Base-by-base conservation (phyloP, 2,888 invertebrate genomes). In the Diploptera punctata region DNA sequence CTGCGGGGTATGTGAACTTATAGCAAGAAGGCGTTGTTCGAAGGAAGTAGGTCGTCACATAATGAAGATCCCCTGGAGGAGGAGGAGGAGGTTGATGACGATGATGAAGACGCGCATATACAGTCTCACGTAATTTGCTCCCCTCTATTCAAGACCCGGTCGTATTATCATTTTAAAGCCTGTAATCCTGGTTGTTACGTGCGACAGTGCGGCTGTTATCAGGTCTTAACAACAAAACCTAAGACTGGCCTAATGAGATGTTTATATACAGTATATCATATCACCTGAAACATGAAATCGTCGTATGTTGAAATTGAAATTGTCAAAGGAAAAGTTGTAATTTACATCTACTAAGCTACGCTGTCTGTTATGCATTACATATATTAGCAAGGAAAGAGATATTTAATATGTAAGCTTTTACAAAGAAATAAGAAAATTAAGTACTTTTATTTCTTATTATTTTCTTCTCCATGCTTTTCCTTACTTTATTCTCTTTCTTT, bases 121-220 rank as follows among this genome's bases (percentile, higher is more conserved):
- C 33, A 57, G 29, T 57, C 29, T 21, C 57, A 57, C 29, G 57
- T 57, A 57, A 57, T 57, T 57, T 57, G 57, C 29, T 57, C n/a
- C 29, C 29, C 57, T n/a, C 57, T 57, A 57, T 57, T 57, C 57
- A 57, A 57, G 21, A 29, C 57, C 54, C 26, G 9, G 26, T 29
- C 26, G 3, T 57, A 57, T 57, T 57, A 57, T 57, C 57, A 57
- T 31, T 29, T 31, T 57, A 7, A 57, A 57, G 57, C 57, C 29
- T 57, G 57, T 57, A 57, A 57, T 29, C 57, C 57, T 57, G 26
- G 57, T 57, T 57, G 57, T 57, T 57, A 57, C 26, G 29, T 5
- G 31, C 21, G 26, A n/a, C 13, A 29, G n/a, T 19, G 18, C 5
- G 18, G 33, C 47, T 47, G 31, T 57, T 57, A 57, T 57, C 57